Conservation (phyloP, 1,140 invertebrate species). For the Argopecten irradians region DNA sequence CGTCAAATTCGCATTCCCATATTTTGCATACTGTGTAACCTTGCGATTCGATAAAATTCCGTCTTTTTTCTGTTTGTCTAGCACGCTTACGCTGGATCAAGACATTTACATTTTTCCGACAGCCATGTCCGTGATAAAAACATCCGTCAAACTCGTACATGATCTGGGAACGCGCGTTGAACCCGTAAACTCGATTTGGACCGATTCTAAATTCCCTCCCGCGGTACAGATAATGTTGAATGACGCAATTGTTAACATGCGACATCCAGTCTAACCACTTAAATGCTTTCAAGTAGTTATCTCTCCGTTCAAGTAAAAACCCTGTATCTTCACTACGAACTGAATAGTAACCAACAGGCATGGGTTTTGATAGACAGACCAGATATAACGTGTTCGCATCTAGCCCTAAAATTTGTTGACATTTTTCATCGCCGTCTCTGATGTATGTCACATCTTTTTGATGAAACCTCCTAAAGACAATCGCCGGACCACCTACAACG, state of each 20-base stretch:
- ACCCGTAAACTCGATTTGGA: background rate
- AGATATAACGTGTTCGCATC: constrained; percentile 6
- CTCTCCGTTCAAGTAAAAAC: background rate
- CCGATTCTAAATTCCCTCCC: background rate
- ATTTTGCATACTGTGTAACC: background rate
- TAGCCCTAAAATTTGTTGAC: background rate
- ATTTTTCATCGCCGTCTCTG: background rate
- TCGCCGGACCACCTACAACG: constrained; percentile 25
- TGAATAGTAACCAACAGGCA: background rate
- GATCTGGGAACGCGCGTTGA: background rate
- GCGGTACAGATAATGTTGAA: background rate
- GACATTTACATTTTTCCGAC: background rate
- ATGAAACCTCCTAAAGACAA: background rate
- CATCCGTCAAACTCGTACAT: constrained; percentile 26
- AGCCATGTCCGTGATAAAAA: background rate
- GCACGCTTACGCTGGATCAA: background rate
- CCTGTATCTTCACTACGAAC: background rate
- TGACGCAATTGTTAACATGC: background rate
- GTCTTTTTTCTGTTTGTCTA: background rate
- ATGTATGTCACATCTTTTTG: background rate
- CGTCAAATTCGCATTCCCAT: constrained; percentile 4
- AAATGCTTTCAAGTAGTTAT: background rate
- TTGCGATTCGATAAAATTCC: background rate
- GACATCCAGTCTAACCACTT: constrained; percentile 8
- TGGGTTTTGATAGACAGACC: background rate